These are phyloP conservation scores for Serripes groenlandicus DNA, from an alignment of 2,888 invertebrate species.

Conservation along the genomic window DNA sequence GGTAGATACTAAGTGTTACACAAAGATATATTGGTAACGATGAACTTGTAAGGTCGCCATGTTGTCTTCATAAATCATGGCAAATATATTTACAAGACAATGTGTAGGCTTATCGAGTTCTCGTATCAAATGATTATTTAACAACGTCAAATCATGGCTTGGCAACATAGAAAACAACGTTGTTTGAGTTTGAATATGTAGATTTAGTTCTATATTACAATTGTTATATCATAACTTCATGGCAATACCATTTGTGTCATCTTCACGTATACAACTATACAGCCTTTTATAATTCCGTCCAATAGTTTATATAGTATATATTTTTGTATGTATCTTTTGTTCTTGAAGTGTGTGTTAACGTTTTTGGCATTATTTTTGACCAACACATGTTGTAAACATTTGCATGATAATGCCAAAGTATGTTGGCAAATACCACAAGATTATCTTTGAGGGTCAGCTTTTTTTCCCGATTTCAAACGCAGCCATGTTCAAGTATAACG, in stretches of 20 bases:
- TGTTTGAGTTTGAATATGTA: no score
- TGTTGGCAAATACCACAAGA: neutral
- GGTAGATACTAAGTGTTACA: neutral
- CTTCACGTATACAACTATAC: neutral
- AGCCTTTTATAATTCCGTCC: slow-evolving; percentile 16
- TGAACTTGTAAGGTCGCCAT: slow-evolving; percentile 1
- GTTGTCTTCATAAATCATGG: slow-evolving; percentile 20
- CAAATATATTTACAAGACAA: slow-evolving; percentile 5
- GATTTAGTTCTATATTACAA: no score
- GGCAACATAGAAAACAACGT: neutral
- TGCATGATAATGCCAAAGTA: neutral
- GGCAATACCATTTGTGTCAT: neutral
- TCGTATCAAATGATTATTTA: neutral
- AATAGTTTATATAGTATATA: slow-evolving; percentile 6
- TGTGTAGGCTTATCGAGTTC: neutral
- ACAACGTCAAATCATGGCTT: slow-evolving; percentile 14
- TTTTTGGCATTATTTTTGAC: neutral
- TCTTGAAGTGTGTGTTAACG: neutral
- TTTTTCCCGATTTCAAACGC: no score
- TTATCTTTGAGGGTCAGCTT: no score
- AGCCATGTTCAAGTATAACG: no score
- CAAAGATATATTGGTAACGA: neutral
- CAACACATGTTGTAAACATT: neutral
- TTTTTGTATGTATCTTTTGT: slow-evolving; percentile 9
- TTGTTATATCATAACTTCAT: no score